Percentiles rank a stretch among this genome's conserved stretches.
phyloP scores from a whole-genome alignment of 30 jellyfish, hydroid and myxozoan genomes.

The Aurelia aurita complex sp. Pacific region DNA sequence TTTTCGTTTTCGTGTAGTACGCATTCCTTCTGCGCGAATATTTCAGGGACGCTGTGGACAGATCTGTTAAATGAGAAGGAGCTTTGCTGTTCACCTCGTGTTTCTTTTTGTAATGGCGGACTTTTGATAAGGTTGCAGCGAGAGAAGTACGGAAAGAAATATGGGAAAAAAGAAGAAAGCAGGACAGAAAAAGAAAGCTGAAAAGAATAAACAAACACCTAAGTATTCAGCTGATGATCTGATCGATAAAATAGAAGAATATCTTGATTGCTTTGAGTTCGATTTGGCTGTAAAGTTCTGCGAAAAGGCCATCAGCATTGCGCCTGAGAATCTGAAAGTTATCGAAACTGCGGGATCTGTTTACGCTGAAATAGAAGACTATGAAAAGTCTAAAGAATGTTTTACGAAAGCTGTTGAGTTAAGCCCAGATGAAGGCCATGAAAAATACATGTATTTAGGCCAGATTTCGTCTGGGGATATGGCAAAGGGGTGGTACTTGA shows the following conservation, averaged over 20 bases:
- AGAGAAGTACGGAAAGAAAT: not conserved
- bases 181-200: conserved; percentile 26
- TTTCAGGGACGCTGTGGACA: not conserved
- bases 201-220: not conserved
- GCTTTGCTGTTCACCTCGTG: not conserved
- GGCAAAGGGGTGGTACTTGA: conserved; percentile 81
- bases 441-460: conserved; percentile 93
- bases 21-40: no score
- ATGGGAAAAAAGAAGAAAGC: conserved; percentile 37
- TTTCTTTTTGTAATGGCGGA: conserved; percentile 24
- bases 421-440: conserved; percentile 82
- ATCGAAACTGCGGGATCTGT: conserved; percentile 85
- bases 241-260: conserved; percentile 65
- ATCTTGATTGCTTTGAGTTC: conserved; percentile 82
- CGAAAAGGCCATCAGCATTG: conserved; percentile 81
- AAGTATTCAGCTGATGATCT: conserved; percentile 85
- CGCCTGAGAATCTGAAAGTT: conserved; percentile 63
- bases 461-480: conserved; percentile 87
- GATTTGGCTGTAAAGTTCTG: conserved; percentile 92
- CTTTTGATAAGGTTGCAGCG: not conserved
- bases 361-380: conserved; percentile 87
- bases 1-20: no score
- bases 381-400: conserved; percentile 53
- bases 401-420: conserved; percentile 79
- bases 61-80: not conserved